Base-by-base conservation (phyloP, 2,113 vertebrate genomes). In the Sebastes schlegelii region DNA sequence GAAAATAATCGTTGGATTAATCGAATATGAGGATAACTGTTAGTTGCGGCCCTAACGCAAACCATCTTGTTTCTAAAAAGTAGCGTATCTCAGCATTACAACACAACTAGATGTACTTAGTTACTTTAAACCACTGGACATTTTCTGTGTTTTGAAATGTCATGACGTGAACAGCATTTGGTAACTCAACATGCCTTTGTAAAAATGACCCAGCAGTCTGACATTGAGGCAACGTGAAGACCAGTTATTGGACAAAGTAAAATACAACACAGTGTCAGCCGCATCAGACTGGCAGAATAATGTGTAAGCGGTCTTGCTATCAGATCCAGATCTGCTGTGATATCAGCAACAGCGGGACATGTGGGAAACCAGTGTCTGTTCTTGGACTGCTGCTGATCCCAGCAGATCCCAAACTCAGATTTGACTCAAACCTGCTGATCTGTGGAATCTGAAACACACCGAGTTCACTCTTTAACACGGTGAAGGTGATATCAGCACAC, bases 341-440 rank as follows among this genome's bases (percentile, higher is more conserved):
- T 77, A 81, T 60, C 67, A 84, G 80, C 71, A 77, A 42, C 61
- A 79, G n/a, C 3, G 12, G 63, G 72, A 71, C 58, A 87, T 90
- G 90, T 19, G 85, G 88, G 90, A 87, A 55, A 84, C 67, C 48
- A 12, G 64, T 40, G 60, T 73, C 76, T 82, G 48, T 16, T 62
- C 62, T 54, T 6, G 4, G 43, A 64, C 23, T 45, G 40, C 26
- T 90, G 93, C 93, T 91, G 90, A 92, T 73, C 58, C 51, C 57
- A 83, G 87, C 93, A 93, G 94, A 95, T 95, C 85, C 43, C 51
- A 19, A 12, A 74, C n/a, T 77, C 21, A 69, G 89, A 94, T 94
- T 91, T 48, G 8, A 16, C 64, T 68, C 42, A 86, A 92, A 92
- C 49, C 63, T 94, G 95, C 94, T 95, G 93, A 95, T 77, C 65